Base-by-base conservation (phyloP, 2,888 invertebrate genomes). In the Ischnura elegans region DNA sequence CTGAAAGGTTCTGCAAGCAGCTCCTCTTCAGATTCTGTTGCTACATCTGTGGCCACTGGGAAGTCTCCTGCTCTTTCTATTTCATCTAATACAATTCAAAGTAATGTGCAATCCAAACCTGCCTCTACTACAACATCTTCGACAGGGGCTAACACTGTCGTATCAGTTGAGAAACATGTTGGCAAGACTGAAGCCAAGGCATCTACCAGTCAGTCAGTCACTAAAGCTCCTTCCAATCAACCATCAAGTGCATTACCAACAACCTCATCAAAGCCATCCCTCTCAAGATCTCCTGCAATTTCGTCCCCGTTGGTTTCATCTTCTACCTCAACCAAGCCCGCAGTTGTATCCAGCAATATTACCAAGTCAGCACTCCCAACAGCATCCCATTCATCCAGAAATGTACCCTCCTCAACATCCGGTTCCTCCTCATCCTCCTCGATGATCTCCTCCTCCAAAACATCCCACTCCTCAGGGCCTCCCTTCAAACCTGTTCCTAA, bases 221-320 rank as follows among this genome's bases (percentile, higher is more conserved):
- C 42, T 43, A 90, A 90, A 25, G 19, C 21, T 90, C 43, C 42
- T n/a, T 2, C 61, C 43, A 61, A 21, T 61, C 90, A 90, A 36
- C n/a, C 90, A 25, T 36, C 43, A 43, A 87, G 29, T 6, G n/a
- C 90, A 42, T 43, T 43, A n/a, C 61, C 55, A 43, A 21, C n/a
- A 61, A n/a, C 43, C n/a, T 45, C 90, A 3, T 25, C 51, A 6
- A 90, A 61, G n/a, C 90, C 90, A 43, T 25, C 21, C 16, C 8
- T 43, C 4, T 43, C 90, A 3, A 90, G 61, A 61, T 61, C 66
- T n/a, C 61, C 90, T 25, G 43, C 61, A 90, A 43, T 90, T n/a
- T 61, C 55, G 25, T 90, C 90, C 10, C 61, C 90, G 0, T 42
- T 90, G 43, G 90, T 90, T 36, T 90, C 90, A 61, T 90, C 90